These are phyloP conservation scores for Cuniculus paca DNA, from an alignment of 2,797 vertebrate genomes.

Conservation along the genomic window DNA sequence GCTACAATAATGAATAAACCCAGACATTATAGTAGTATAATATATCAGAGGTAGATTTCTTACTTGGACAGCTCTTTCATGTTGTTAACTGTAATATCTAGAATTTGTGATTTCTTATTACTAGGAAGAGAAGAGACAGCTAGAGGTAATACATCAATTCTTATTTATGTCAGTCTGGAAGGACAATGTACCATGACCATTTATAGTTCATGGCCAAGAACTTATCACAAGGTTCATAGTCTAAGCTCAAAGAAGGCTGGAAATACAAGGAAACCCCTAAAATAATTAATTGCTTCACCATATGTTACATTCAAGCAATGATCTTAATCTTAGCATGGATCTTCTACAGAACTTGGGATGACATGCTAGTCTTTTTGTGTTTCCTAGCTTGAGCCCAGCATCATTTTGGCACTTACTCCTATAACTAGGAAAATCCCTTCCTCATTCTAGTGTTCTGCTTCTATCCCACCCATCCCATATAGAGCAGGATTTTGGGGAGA, in stretches of 20 bases:
- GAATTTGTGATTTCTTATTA: constrained; percentile 5
- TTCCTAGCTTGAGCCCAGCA: not conserved
- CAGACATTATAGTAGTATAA: not conserved
- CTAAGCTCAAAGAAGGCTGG: not conserved
- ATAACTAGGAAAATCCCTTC: not conserved
- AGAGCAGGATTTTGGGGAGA: not conserved
- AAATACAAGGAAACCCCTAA: not conserved
- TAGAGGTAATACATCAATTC: not conserved
- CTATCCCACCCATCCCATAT: too few species aligned
- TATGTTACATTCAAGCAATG: not conserved
- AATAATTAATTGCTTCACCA: not conserved
- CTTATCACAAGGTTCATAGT: not conserved
- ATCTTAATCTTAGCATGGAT: not conserved
- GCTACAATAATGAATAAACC: not conserved
- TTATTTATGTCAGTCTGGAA: not conserved
- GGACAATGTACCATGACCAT: not conserved
- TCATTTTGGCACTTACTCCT: not conserved
- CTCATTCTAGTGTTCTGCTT: not conserved
- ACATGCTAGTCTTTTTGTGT: not conserved
- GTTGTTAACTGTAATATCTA: not conserved
- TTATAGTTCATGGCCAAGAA: not conserved
- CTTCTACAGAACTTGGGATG: not conserved
- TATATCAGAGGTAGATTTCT: not conserved
- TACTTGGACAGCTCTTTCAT: not conserved
- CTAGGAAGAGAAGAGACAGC: not conserved